Evolutionary conservation across 2,888 invertebrate genomes (phyloP).

Genomic region (Sarcophaga variegata): DNA sequence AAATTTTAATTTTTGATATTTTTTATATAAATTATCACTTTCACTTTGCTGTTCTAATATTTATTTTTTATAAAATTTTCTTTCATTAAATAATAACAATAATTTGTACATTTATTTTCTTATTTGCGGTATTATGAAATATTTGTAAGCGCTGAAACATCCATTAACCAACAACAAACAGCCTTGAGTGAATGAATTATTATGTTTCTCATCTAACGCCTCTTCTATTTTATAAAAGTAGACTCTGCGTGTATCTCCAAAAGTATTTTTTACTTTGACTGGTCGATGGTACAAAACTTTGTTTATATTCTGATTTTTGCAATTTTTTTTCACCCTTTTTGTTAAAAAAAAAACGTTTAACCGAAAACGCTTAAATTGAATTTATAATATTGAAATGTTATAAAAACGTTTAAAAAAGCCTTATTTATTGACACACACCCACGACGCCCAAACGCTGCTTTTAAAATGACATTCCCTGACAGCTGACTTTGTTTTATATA

Average conservation of each 20-base stretch:
- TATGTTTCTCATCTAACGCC: slow-evolving; percentile 54
- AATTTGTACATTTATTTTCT: not conserved
- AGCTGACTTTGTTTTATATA: slow-evolving; percentile 68
- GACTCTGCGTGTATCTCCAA: slow-evolving; percentile 1
- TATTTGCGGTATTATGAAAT: slow-evolving; percentile 55
- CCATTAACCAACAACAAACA: slow-evolving; percentile 15
- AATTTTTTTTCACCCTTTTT: slow-evolving; percentile 22
- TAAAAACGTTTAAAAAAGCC: slow-evolving; percentile 4
- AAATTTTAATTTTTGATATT: slow-evolving; percentile 28
- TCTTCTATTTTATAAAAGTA: not conserved
- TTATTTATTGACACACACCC: slow-evolving; percentile 52
- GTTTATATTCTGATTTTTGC: slow-evolving; percentile 31
- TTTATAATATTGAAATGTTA: slow-evolving; percentile 3
- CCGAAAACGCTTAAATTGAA: slow-evolving; percentile 5
- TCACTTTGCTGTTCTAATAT: slow-evolving; percentile 57
- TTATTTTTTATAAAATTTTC: slow-evolving; percentile 26
- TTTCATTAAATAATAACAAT: not conserved
- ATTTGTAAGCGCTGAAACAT: slow-evolving; percentile 21
- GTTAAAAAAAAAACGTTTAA: slow-evolving; percentile 2
- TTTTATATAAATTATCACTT: slow-evolving; percentile 43
- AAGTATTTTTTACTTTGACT: slow-evolving; percentile 22
- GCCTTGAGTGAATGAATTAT: slow-evolving; percentile 47
- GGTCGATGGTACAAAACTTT: slow-evolving; percentile 17
- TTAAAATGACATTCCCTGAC: slow-evolving; percentile 68
- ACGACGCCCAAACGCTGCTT: slow-evolving; percentile 60